Evolutionary conservation across 2,113 vertebrate species (phyloP).

Genomic region (Rhombomys opimus): DNA sequence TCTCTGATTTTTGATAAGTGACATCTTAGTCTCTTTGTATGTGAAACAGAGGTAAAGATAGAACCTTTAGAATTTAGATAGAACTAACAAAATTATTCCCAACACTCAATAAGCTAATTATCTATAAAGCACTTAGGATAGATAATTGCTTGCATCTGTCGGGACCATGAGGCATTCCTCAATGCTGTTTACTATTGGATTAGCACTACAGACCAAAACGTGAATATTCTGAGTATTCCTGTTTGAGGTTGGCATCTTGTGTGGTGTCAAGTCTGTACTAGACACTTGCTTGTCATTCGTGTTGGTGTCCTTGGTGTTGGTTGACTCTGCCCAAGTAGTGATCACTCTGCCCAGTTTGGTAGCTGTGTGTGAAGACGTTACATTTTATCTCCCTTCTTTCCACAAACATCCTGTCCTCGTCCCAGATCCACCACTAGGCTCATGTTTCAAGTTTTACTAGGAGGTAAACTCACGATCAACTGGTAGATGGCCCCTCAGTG

Average conservation of each 20-base stretch:
- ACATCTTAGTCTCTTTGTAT: neutral
- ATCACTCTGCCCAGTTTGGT: constrained; percentile 5
- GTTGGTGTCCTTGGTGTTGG: neutral
- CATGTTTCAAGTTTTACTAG: neutral
- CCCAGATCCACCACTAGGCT: neutral
- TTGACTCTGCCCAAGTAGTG: neutral
- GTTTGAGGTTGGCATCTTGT: neutral
- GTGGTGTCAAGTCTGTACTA: neutral
- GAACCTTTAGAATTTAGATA: neutral
- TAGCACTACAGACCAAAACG: neutral
- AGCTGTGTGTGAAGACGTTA: neutral
- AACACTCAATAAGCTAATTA: neutral
- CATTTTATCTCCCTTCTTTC: neutral
- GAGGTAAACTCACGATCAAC: constrained; percentile 49
- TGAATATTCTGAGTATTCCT: neutral
- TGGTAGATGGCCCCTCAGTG: constrained; percentile 24
- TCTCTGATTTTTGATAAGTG: neutral
- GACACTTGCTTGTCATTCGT: neutral
- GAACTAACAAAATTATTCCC: neutral
- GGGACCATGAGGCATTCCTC: neutral
- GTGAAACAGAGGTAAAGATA: neutral
- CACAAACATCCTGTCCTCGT: neutral
- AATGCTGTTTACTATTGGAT: neutral
- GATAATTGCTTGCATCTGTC: neutral
- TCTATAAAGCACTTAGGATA: neutral